phyloP scores from a whole-genome alignment of 2,888 invertebrate species.

The Patella caerulea region DNA sequence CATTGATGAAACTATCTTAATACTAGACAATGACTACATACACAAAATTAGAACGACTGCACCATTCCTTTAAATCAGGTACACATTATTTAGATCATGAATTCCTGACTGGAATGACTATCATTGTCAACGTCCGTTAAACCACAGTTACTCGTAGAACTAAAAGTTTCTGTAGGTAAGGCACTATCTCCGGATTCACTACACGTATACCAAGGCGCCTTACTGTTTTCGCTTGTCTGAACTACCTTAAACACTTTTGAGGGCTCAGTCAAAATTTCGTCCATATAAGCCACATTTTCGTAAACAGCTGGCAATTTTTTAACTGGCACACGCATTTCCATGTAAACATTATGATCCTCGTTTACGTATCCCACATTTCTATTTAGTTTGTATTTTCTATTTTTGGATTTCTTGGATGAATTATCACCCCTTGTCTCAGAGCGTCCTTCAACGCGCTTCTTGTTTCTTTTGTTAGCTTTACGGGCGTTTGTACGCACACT shows the following conservation, averaged over 20 bases:
- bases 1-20: too few species aligned
- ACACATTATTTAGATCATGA: slow-evolving; percentile 48
- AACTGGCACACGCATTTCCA: neutral
- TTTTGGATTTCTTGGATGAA: neutral
- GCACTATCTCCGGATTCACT: slow-evolving; percentile 62
- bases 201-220: slow-evolving; percentile 40
- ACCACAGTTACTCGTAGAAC: slow-evolving; percentile 42
- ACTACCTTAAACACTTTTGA: slow-evolving; percentile 13
- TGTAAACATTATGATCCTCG: neutral
- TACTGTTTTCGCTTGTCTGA: neutral
- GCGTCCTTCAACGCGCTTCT: too few species aligned
- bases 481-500: too few species aligned
- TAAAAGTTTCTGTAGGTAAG: slow-evolving; percentile 51
- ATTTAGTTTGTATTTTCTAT: neutral
- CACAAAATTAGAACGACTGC: too few species aligned
- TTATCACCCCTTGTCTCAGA: too few species aligned
- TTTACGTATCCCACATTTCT: neutral
- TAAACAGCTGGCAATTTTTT: slow-evolving; percentile 1
- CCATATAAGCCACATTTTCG: slow-evolving; percentile 19
- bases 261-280: slow-evolving; percentile 18
- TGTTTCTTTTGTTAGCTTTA: too few species aligned
- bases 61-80: too few species aligned
- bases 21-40: too few species aligned
- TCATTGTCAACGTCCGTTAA: slow-evolving; percentile 48
- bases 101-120: slow-evolving; percentile 57